Conservation (phyloP, 1,140 invertebrate species). For the Kradibia gibbosae region DNA sequence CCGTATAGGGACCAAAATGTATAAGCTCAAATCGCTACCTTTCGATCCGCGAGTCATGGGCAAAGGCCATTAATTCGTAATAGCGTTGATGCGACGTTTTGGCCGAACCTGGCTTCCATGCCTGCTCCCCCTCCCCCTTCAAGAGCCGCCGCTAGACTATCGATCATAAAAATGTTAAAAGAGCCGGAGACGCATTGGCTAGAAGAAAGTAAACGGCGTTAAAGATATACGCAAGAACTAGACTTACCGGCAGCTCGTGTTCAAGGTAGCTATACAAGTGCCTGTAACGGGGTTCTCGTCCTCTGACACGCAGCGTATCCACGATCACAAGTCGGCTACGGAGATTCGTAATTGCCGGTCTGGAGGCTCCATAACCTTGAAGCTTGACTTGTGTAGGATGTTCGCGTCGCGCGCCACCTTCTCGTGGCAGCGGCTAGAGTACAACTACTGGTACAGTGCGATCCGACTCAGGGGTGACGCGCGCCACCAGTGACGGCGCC, state of each 20-base stretch:
- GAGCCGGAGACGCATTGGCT: no score
- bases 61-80: neutral
- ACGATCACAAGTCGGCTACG: conserved; percentile 6
- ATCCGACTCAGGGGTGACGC: conserved; percentile 36
- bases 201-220: no score
- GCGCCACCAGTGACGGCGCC: conserved; percentile 28
- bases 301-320: no score
- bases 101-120: neutral
- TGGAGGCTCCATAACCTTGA: conserved; percentile 36
- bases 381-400: neutral
- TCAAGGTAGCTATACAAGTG: no score
- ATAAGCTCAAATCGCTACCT: no score
- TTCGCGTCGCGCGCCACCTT: conserved; percentile 40
- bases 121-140: no score
- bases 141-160: neutral
- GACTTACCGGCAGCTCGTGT: no score
- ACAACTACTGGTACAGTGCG: conserved; percentile 60
- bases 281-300: no score
- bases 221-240: no score
- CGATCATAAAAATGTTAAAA: no score
- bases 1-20: no score
- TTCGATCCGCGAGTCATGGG: neutral
- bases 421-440: conserved; percentile 70
- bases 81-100: neutral
- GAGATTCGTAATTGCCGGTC: conserved; percentile 14